A percentile compares a stretch with the other conserved stretches of the same genome.
Conservation (phyloP, 2,888 invertebrate genomes). For the Spicauda simplicius region DNA sequence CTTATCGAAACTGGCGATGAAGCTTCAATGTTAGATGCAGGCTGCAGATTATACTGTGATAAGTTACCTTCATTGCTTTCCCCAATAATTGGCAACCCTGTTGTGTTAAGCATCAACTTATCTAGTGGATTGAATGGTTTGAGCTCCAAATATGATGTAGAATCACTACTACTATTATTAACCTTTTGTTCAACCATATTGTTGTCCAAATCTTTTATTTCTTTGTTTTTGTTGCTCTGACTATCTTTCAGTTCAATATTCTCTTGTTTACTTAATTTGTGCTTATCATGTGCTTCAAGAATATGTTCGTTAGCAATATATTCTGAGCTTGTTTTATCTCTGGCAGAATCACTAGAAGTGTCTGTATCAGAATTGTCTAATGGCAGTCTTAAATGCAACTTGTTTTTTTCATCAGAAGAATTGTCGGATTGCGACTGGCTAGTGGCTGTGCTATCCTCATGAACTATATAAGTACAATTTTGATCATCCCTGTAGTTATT, state of each 20-base stretch:
- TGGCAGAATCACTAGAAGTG: slow-evolving; percentile 74
- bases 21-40: slow-evolving; percentile 47
- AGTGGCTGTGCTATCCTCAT: slow-evolving; percentile 70
- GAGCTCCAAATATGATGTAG: slow-evolving; percentile 74
- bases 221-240: slow-evolving; percentile 37
- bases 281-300: slow-evolving; percentile 31
- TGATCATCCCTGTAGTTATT: slow-evolving; percentile 64
- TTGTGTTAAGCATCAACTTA: slow-evolving; percentile 64
- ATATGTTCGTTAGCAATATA: slow-evolving; percentile 74
- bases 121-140: slow-evolving; percentile 66
- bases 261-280: slow-evolving; percentile 12
- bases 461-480: slow-evolving; percentile 76
- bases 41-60: slow-evolving; percentile 27
- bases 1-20: slow-evolving; percentile 52
- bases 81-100: slow-evolving; percentile 56
- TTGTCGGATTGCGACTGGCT: slow-evolving; percentile 76
- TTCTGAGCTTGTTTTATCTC: slow-evolving; percentile 74
- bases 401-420: slow-evolving; percentile 78
- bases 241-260: slow-evolving; percentile 10
- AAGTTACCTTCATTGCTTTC: slow-evolving; percentile 47
- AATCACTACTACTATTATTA: slow-evolving; percentile 70
- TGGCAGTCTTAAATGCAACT: slow-evolving; percentile 68
- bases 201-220: slow-evolving; percentile 38
- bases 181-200: slow-evolving; percentile 55
- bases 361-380: slow-evolving; percentile 79